Evolutionary conservation across 2,888 invertebrate species (phyloP).

Genomic region (Drosophila austrosaltans): DNA sequence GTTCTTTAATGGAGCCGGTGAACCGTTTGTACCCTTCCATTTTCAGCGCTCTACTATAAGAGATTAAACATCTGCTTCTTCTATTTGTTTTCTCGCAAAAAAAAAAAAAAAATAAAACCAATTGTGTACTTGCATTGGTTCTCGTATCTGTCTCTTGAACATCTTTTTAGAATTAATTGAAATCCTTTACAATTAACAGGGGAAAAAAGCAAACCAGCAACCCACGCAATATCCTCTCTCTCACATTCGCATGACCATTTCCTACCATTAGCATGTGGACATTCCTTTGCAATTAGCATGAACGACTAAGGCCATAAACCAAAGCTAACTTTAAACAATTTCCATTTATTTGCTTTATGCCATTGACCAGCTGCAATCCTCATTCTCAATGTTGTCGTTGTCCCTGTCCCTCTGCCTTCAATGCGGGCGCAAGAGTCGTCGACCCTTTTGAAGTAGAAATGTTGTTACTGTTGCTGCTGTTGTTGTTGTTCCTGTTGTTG

Average conservation of each 20-base stretch:
- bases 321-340: conserved; percentile 79
- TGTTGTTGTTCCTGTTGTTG: conserved; percentile 24
- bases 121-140: too few species aligned
- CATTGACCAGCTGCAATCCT: conserved; percentile 71
- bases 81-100: neutral
- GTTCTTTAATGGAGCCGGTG: conserved; percentile 92
- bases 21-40: conserved; percentile 92
- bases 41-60: conserved; percentile 85
- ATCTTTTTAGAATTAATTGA: conserved; percentile 25
- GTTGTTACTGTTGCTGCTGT: conserved; percentile 37
- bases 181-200: conserved; percentile 53
- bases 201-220: conserved; percentile 20
- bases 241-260: conserved; percentile 43
- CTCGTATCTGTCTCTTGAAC: too few species aligned
- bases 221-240: conserved; percentile 42
- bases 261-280: conserved; percentile 50
- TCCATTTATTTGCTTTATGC: conserved; percentile 79
- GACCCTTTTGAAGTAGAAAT: conserved; percentile 58
- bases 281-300: conserved; percentile 76
- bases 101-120: neutral
- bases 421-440: conserved; percentile 78
- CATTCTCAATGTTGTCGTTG: neutral
- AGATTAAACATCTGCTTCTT: neutral
- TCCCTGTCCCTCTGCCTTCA: conserved; percentile 33
- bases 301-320: conserved; percentile 73